A percentile compares a stretch with the other conserved stretches of the same genome.
Evolutionary conservation across 1,140 invertebrate genomes (phyloP).

Genomic region (Papilio xuthus): DNA sequence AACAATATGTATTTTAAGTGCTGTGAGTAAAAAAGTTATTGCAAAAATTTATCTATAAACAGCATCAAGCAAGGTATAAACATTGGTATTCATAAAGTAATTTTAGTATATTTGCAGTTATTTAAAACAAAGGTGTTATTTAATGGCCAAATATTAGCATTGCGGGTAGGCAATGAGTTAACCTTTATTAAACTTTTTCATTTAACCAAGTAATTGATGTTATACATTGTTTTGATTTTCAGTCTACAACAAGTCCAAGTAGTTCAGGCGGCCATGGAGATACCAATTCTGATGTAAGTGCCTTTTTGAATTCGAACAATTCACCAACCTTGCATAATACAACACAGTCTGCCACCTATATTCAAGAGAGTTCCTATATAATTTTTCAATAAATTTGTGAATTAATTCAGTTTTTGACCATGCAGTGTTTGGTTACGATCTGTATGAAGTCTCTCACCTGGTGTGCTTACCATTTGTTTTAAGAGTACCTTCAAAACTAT

Average conservation of each 20-base stretch:
- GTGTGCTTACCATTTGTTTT: too few relatives aligned
- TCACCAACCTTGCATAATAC: background rate
- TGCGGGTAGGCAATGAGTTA: background rate
- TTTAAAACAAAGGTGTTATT: background rate
- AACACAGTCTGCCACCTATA: background rate
- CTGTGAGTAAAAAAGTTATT: background rate
- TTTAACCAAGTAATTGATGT: background rate
- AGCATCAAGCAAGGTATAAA: background rate
- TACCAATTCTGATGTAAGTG: constrained; percentile 73
- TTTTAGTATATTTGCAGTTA: background rate
- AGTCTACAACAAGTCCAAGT: constrained; percentile 71
- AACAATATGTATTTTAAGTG: background rate
- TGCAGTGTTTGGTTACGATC: too few relatives aligned
- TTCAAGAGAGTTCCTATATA: background rate
- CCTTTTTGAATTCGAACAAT: background rate
- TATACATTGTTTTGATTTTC: constrained; percentile 40
- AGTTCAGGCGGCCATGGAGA: constrained; percentile 72
- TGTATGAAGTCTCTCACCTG: too few relatives aligned
- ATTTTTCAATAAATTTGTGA: background rate
- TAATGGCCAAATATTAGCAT: background rate
- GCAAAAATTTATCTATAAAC: background rate
- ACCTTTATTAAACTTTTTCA: background rate
- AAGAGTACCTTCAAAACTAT: too few relatives aligned
- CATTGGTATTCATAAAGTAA: too few relatives aligned
- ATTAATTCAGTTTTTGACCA: too few relatives aligned